These are phyloP conservation scores for Xanthorhoe designata DNA, from an alignment of 2,888 invertebrate species.

Conservation along the genomic window DNA sequence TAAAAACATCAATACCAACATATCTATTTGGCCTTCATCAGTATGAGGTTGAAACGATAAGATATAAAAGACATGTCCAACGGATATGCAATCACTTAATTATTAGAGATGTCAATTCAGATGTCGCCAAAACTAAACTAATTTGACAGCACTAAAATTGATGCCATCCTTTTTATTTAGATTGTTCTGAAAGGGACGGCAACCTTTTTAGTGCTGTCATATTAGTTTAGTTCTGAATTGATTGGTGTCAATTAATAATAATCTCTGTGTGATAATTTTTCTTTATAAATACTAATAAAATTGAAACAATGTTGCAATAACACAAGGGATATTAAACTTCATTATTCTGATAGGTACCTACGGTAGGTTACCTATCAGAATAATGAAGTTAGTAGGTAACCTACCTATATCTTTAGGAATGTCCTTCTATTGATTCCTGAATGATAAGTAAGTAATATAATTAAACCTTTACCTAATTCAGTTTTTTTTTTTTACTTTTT, in stretches of 20 bases:
- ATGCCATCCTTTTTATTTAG: too few species aligned
- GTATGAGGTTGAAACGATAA: slow-evolving; percentile 1
- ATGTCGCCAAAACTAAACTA: too few species aligned
- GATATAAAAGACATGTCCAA: slow-evolving; percentile 1
- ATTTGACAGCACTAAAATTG: too few species aligned
- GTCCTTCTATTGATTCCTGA: background rate
- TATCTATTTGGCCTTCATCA: slow-evolving; percentile 1
- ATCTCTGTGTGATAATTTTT: background rate
- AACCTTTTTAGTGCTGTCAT: too few species aligned
- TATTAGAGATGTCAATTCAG: too few species aligned
- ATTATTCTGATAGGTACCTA: too few species aligned
- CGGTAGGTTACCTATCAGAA: too few species aligned
- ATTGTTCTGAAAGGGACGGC: too few species aligned
- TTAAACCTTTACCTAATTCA: background rate
- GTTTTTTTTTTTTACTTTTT: background rate
- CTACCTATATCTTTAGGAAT: background rate
- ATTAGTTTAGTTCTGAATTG: too few species aligned
- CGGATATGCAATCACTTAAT: background rate
- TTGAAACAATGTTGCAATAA: background rate
- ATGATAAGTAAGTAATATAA: background rate
- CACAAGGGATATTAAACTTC: background rate
- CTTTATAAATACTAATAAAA: background rate
- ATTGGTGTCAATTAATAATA: too few species aligned
- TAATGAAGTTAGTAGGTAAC: too few species aligned
- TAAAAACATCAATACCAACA: background rate